Base-by-base conservation (phyloP, 2,888 invertebrate genomes). In the Abscondita cerata region DNA sequence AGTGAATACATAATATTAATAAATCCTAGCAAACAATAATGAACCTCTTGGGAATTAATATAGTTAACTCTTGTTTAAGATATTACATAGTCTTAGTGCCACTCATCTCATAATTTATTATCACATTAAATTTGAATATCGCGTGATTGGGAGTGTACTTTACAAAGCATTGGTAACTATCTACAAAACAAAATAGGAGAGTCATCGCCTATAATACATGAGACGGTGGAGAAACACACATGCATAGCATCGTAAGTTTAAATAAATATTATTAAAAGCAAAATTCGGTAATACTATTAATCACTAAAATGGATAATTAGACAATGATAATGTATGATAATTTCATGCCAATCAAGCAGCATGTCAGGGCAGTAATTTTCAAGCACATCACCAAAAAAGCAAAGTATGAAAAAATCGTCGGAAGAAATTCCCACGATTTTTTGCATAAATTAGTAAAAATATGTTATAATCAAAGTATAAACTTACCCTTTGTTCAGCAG, bases 401-500 rank as follows among this genome's bases (percentile, higher is more conserved):
- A 46, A 41, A 46, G 47, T 48, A 59, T 59, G 46, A 34, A 54
- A 58, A 61, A 64, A 52, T 57, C 44, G 56, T 16, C 41, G 47
- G 18, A 2, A 6, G 11, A 47, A 19, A 33, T 51, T 41, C 3
- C 9, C 9, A 52, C 12, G 38, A 12, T 51, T 51, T 51, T 41
- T 41, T 48, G 13, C 11, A 1, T 56, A 34, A 33, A 46, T 6
- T 47, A 41, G 13, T 34, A 20, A 1, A 44, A 19, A 41, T 38
- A 38, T 15, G 13, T 41, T 13, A 41, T 15, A 41, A 15, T 15
- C 3, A 9, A 36, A n/a, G 11, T 36, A 12, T 2, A 44, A 44
- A 44, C 94, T 95, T 87, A 95, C 95, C 93, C 95, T 88, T 80
- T 93, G 91, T 87, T 94, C 93, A 80, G 95, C 94, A 81, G 93